Evolutionary conservation across 2,113 vertebrate species (phyloP).

Genomic region (Suricata suricatta): DNA sequence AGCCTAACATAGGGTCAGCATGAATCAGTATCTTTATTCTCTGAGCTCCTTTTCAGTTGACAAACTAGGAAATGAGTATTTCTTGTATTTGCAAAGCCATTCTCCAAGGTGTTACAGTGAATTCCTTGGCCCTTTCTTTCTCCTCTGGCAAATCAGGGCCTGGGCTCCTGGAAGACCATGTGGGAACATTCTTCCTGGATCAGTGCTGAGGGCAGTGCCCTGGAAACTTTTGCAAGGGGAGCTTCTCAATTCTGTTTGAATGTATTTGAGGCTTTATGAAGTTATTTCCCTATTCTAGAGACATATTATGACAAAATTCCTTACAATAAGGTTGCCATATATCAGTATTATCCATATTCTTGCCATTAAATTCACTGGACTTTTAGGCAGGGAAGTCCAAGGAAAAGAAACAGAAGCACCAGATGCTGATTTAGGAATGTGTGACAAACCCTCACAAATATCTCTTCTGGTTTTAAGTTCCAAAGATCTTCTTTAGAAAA

Average conservation of each 20-base stretch:
- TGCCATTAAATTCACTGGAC: not conserved
- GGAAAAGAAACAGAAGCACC: not conserved
- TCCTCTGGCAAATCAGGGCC: not conserved
- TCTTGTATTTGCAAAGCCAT: not conserved
- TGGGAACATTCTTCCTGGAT: not conserved
- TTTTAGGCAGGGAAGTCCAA: conserved; percentile 10
- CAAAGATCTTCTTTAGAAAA: not conserved
- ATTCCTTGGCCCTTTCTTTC: not conserved
- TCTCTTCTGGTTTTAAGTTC: not conserved
- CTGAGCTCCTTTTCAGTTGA: not conserved
- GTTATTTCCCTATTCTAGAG: not conserved
- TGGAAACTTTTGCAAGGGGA: not conserved
- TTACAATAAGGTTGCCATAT: not conserved
- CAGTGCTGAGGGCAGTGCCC: not conserved
- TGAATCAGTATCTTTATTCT: not conserved
- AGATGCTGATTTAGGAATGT: not conserved
- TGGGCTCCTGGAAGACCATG: not conserved
- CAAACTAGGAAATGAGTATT: not conserved
- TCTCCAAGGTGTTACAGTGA: not conserved
- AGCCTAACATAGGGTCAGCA: not conserved
- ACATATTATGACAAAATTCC: conserved; percentile 31
- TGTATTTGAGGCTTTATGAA: not conserved
- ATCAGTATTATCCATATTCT: not conserved
- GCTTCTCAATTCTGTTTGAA: not conserved
- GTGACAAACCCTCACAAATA: not conserved